phyloP scores from a whole-genome alignment of 2,113 vertebrate genomes.

The Amblyopsis rosae region DNA sequence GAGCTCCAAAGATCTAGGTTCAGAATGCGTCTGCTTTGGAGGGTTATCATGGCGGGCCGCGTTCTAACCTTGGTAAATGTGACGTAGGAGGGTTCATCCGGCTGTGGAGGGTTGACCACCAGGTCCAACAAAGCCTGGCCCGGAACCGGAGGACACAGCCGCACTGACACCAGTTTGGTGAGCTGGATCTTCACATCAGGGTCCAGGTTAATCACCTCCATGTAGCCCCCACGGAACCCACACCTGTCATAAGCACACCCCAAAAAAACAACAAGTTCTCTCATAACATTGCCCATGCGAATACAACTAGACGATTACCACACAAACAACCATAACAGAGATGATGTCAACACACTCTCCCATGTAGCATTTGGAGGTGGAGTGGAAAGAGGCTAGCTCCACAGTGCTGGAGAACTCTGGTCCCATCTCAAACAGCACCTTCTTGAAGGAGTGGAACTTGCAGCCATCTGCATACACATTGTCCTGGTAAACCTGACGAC shows the following conservation, averaged over 20 bases:
- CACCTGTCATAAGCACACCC: conserved; percentile 74
- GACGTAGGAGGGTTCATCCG: conserved; percentile 82
- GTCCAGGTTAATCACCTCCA: conserved; percentile 92
- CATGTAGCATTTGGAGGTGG: conserved; percentile 93
- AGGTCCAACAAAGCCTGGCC: conserved; percentile 84
- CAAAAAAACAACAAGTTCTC: not conserved
- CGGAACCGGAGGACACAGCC: conserved; percentile 83
- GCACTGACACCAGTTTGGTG: conserved; percentile 84
- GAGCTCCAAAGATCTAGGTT: too few relatives aligned
- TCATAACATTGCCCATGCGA: not conserved
- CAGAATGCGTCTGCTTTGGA: not conserved
- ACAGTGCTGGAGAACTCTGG: conserved; percentile 78
- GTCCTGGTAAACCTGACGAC: conserved; percentile 84
- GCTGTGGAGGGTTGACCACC: conserved; percentile 80
- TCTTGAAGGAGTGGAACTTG: conserved; percentile 92
- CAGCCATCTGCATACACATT: conserved; percentile 88
- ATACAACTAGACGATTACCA: not conserved
- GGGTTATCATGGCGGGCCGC: not conserved
- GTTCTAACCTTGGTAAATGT: conserved; percentile 78
- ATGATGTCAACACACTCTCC: conserved; percentile 84
- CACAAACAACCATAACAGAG: not conserved
- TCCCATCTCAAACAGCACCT: conserved; percentile 90
- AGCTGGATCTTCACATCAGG: conserved; percentile 81
- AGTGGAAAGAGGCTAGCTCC: conserved; percentile 92
- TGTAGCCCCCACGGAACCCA: conserved; percentile 87